These are phyloP conservation scores for Terebella lapidaria DNA, from an alignment of 2,888 invertebrate species.

Conservation along the genomic window DNA sequence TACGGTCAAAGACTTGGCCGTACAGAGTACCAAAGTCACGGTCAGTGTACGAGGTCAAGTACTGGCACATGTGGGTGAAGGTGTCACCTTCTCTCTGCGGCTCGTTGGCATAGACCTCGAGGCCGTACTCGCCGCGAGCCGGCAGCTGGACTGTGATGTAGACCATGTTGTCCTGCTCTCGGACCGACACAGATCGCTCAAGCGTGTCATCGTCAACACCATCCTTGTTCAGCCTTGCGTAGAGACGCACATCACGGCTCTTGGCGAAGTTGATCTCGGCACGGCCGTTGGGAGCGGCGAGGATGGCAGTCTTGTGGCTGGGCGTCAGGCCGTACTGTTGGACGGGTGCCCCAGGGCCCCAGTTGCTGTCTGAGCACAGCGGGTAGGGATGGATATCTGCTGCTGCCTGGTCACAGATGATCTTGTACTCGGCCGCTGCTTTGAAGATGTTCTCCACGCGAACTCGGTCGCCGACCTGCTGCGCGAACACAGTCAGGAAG, in stretches of 20 bases:
- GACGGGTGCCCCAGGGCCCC: slow-evolving; percentile 52
- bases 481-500: slow-evolving; percentile 52
- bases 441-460: slow-evolving; percentile 52
- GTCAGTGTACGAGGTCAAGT: slow-evolving; percentile 27
- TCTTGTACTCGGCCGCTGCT: slow-evolving; percentile 52
- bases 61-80: slow-evolving; percentile 35
- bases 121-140: slow-evolving; percentile 48
- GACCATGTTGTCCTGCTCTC: slow-evolving; percentile 39
- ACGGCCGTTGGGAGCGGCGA: slow-evolving; percentile 33
- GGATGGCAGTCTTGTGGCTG: slow-evolving; percentile 38
- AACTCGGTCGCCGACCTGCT: slow-evolving; percentile 45
- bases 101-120: slow-evolving; percentile 53
- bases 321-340: slow-evolving; percentile 49
- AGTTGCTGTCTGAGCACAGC: slow-evolving; percentile 51
- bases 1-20: slow-evolving; percentile 27
- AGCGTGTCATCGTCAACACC: slow-evolving; percentile 48
- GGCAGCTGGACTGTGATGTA: slow-evolving; percentile 43
- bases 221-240: slow-evolving; percentile 47
- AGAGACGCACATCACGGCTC: slow-evolving; percentile 66
- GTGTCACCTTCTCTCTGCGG: slow-evolving; percentile 46
- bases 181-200: slow-evolving; percentile 40
- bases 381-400: slow-evolving; percentile 46
- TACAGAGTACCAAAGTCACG: slow-evolving; percentile 25
- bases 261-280: slow-evolving; percentile 58
- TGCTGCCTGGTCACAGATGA: slow-evolving; percentile 44